Conservation (phyloP, 2,888 invertebrate species). For the Emesis russula region DNA sequence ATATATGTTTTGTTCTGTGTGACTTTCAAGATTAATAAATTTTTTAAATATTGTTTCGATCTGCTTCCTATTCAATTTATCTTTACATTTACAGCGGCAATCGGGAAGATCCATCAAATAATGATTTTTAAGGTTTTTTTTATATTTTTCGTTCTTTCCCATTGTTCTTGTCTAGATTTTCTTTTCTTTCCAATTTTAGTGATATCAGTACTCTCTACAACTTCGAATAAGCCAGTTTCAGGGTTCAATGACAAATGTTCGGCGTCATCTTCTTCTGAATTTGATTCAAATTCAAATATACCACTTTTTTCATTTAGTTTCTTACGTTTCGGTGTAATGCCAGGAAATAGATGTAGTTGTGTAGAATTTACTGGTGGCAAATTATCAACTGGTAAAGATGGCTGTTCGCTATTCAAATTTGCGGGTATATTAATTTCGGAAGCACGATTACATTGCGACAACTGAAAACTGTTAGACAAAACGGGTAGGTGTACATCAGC, state of each 20-base stretch:
- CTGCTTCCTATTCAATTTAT: constrained; percentile 16
- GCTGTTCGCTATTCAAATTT: background rate
- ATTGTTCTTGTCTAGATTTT: background rate
- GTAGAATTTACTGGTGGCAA: background rate
- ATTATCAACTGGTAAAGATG: constrained; percentile 1
- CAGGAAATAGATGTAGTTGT: constrained; percentile 1
- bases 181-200: constrained; percentile 1
- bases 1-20: constrained; percentile 34
- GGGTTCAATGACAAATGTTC: constrained; percentile 1
- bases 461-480: background rate
- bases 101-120: background rate
- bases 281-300: constrained; percentile 1
- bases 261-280: constrained; percentile 1
- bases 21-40: constrained; percentile 27
- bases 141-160: constrained; percentile 16
- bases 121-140: constrained; percentile 27
- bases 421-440: background rate
- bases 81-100: constrained; percentile 31
- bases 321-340: constrained; percentile 1
- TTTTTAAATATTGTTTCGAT: background rate
- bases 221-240: background rate
- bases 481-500: constrained; percentile 1
- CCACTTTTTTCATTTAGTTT: constrained; percentile 1
- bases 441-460: background rate
- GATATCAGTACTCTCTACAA: background rate